These are phyloP conservation scores for Rhingia campestris DNA, from an alignment of 2,888 invertebrate species.

Conservation along the genomic window DNA sequence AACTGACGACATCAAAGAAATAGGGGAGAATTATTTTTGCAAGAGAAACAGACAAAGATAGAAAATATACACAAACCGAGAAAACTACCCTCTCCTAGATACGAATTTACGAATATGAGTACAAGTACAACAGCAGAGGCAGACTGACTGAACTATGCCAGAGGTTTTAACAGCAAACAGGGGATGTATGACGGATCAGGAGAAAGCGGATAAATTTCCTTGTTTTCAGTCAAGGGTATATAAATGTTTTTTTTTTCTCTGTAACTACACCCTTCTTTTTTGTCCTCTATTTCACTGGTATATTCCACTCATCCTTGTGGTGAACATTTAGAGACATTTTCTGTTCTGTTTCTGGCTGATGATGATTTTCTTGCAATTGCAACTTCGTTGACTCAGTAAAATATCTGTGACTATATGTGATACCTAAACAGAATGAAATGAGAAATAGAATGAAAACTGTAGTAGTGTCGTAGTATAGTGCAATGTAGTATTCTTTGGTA, in stretches of 20 bases:
- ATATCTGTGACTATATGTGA: not conserved
- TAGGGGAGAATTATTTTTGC: conserved; percentile 5
- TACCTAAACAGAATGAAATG: not conserved
- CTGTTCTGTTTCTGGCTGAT: conserved; percentile 12
- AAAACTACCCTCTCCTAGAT: conserved; percentile 32
- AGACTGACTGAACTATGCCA: conserved; percentile 17
- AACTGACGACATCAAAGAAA: not conserved
- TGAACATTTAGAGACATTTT: conserved; percentile 14
- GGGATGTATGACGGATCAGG: conserved; percentile 45
- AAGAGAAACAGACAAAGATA: conserved; percentile 56
- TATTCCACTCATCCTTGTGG: not conserved
- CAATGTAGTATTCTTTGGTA: conserved; percentile 43
- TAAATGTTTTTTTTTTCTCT: conserved; percentile 11
- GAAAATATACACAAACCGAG: conserved; percentile 12
- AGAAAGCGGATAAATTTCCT: conserved; percentile 57
- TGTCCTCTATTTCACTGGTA: not conserved
- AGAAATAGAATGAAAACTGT: conserved; percentile 25
- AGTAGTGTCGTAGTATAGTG: conserved; percentile 37
- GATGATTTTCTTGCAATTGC: conserved; percentile 29
- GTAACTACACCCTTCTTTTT: not conserved
- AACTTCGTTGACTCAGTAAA: conserved; percentile 6
- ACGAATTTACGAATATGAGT: too few species aligned
- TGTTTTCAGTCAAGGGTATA: conserved; percentile 64
- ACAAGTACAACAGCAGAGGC: not conserved
- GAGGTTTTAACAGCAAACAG: not conserved